Evolutionary conservation across 53 echinoderm and acorn worm species (phyloP), one percentile per base, ranked within the genome.

Genomic region (Patiria pectinifera): DNA sequence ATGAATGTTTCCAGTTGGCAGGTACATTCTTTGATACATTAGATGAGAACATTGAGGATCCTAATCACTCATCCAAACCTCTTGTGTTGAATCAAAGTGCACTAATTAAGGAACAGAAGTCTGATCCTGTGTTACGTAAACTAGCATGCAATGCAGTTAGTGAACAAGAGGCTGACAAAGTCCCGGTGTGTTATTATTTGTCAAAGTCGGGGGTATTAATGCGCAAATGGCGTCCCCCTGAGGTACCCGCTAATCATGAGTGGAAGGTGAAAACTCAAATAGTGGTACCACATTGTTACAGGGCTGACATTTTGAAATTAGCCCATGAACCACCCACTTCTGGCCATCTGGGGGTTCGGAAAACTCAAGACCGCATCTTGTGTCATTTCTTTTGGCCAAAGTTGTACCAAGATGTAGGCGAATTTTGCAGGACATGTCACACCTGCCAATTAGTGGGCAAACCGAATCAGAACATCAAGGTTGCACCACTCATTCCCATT

Each of bases 361-460:
- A 96, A 87, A 95, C 93, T 9, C 19, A 15, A 53, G 92, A 93
- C 3, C 77, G 91, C 69, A 94, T 96, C 21, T 69, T 92, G 91
- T 60, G 86, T 10, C 92, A 96, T 87, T 95, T 96, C 61, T 95
- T 82, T 46, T 96, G 96, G 96, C 95, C 96, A 9, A 81, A 62
- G 12, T 6, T 96, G 8, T 43, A 75, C 61, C 23, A 82, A 18
- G 82, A 89, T 94, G 95, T 95, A 6, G 89, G 87, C 4, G 49
- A 92, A 2, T 95, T 79, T 78, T 97, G 95, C 83, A 80, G 60
- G 84, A 92, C 85, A 48, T 97, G 97, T 94, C 91, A 94, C 18
- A 80, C 92, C 0, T 95, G 97, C 59, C 96, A 96, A 78, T 48
- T 96, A 63, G 88, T 80, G 48, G 96, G 95, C 0, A 95, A 96